Evolutionary conservation across 1,140 invertebrate genomes (phyloP), one percentile per base, ranked within the genome.

Genomic region (Drosophila sp.): DNA sequence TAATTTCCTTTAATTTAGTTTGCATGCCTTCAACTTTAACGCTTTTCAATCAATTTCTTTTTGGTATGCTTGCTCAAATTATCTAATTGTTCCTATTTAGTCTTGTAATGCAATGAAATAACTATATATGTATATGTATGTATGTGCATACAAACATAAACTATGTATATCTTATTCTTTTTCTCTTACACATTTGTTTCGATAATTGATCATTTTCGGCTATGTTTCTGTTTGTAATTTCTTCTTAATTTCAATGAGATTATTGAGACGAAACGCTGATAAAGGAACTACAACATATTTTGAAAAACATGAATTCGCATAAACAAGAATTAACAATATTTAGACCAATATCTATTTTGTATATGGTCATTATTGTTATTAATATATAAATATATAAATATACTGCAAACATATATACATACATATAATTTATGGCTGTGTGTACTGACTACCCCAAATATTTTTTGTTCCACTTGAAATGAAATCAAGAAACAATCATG

Each of bases 271-370:
- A 53, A 67, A 36, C 56, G 51, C 57, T 57, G 57, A 65, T 73
- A 70, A 46, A 78, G 56, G 72, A 82, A 91, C 78, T 89, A 89
- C 89, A 90, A 91, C 89, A 91, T 87, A 82, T 90, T 86, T 91
- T 91, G 89, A 91, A 91, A 91, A 91, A 91, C 89, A 91, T 90
- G 72, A 90, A 77, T 72, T 78, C 67, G 77, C 78, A 71, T 67
- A 59, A 64, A 63, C 34, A 62, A 63, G 48, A 64, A 53, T 51
- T 14, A 59, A 46, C 54, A 64, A 72, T 75, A 59, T 59, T 67
- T 46, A 29, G 13, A 63, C 59, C 45, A 50, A 58, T 54, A 70
- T 64, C 76, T 56, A 57, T 65, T 64, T 76, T 50, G 41, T 51
- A 75, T 78, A 57, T 73, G 67, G 32, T 43, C 45, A 58, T 53